Evolutionary conservation across 1,140 invertebrate genomes (phyloP), one percentile per base, ranked within the genome.

Genomic region (Listronotus oregonensis): DNA sequence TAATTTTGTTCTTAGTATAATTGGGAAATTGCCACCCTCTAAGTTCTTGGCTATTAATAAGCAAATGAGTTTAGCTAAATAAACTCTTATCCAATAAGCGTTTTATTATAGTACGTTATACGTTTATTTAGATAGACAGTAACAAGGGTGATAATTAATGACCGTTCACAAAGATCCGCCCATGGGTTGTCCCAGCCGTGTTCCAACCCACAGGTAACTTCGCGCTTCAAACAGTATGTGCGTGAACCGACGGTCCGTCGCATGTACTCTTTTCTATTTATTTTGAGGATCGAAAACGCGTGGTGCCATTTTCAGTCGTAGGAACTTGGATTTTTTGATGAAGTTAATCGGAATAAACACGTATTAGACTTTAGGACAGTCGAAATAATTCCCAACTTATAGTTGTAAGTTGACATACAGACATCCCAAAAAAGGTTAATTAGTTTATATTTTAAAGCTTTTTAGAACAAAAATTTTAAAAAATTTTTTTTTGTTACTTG

Each of bases 141-240:
- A 71, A 71, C 66, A 68, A 71, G 69, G 54, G 62, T 34, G 62
- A 68, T 71, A 71, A 71, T 71, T 71, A 71, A 71, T 71, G 69
- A 70, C 27, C 37, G 60, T 18, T 58, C 40, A 50, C 50, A 21
- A 32, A 62, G 62, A 54, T 37, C 62, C 69, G 69, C 69, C 69
- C 56, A 66, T 65, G 63, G 69, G 66, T 55, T 42, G 69, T 52
- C 51, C 59, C 62, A 62, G 34, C 17, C 49, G 34, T 37, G 64
- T 51, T 34, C 66, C 68, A 58, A 65, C 69, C 69, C 69, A 64
- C 56, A 50, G 44, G 52, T 57, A 61, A 47, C 56, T 55, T 55
- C 43, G 56, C 60, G 39, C 65, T 60, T 44, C 21, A 46, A 44
- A 64, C 68, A 70, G 68, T 70, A 50, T 59, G 64, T 60, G 59